Percentiles rank a stretch among this genome's conserved stretches.
phyloP scores from a whole-genome alignment of 2,888 invertebrate species.

The Melanchra persicariae region DNA sequence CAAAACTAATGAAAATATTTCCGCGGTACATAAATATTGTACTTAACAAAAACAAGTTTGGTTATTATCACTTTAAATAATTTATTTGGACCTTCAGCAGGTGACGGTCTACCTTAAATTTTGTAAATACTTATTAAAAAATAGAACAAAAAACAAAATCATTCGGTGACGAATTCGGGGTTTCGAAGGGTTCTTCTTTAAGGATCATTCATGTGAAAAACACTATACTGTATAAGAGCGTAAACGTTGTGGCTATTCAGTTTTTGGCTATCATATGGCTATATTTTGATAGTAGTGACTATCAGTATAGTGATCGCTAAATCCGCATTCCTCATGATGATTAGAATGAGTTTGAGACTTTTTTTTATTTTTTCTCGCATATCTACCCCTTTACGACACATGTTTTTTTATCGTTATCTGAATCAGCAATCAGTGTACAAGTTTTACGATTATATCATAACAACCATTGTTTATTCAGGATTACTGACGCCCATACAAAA shows the following conservation, averaged over 20 bases:
- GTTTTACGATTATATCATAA: not conserved
- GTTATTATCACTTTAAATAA: not conserved
- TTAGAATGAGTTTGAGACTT: not conserved
- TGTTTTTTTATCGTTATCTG: not conserved
- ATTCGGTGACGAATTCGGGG: not conserved
- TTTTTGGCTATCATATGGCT: too few species aligned
- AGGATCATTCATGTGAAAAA: too few species aligned
- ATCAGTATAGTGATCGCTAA: too few species aligned
- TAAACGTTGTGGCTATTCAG: too few species aligned
- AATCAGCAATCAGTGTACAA: slow-evolving; percentile 12
- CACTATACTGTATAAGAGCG: too few species aligned
- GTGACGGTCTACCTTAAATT: too few species aligned
- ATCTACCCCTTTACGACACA: slow-evolving; percentile 12
- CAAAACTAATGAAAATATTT: not conserved
- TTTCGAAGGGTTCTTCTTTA: not conserved
- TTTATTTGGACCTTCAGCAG: not conserved
- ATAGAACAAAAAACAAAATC: not conserved
- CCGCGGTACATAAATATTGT: not conserved
- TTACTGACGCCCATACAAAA: slow-evolving; percentile 27
- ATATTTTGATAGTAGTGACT: too few species aligned
- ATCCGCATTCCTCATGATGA: too few species aligned
- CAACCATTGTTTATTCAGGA: slow-evolving; percentile 38
- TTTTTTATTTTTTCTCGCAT: not conserved
- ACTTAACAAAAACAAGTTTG: not conserved
- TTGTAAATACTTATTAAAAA: too few species aligned